A percentile compares a stretch with the other conserved stretches of the same genome.
phyloP scores from a whole-genome alignment of 2,888 invertebrate species.

The Pristionchus exspectatus region DNA sequence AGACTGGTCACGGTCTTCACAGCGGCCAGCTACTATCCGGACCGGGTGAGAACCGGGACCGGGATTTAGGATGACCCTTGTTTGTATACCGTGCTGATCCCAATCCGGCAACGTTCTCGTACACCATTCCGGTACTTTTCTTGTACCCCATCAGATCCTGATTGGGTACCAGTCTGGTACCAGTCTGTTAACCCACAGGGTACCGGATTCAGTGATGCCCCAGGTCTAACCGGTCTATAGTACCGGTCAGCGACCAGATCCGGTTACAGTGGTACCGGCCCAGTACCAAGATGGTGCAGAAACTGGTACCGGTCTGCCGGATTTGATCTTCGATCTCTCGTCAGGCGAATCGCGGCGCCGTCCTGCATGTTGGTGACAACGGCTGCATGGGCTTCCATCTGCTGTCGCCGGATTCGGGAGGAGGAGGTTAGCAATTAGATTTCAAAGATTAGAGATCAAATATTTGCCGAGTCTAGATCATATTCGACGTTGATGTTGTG shows the following conservation, averaged over 20 bases:
- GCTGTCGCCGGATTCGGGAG: neutral
- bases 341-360: constrained; percentile 40
- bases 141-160: neutral
- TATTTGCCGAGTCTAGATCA: neutral
- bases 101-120: too few species aligned
- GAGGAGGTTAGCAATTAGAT: neutral
- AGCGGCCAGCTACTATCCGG: constrained; percentile 35
- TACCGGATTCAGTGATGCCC: too few species aligned
- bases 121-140: neutral
- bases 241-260: neutral
- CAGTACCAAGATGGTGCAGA: neutral
- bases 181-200: neutral
- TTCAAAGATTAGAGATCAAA: neutral
- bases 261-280: neutral
- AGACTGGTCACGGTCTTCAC: constrained; percentile 37
- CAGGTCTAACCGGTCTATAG: neutral
- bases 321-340: constrained; percentile 15
- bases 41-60: neutral
- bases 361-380: neutral
- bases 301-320: neutral
- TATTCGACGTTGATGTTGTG: too few species aligned
- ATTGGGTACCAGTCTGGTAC: constrained; percentile 6
- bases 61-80: neutral
- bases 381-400: constrained; percentile 12
- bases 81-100: too few species aligned